These are phyloP conservation scores for Archivesica marissinica DNA, from an alignment of 1,140 invertebrate genomes.

Conservation along the genomic window DNA sequence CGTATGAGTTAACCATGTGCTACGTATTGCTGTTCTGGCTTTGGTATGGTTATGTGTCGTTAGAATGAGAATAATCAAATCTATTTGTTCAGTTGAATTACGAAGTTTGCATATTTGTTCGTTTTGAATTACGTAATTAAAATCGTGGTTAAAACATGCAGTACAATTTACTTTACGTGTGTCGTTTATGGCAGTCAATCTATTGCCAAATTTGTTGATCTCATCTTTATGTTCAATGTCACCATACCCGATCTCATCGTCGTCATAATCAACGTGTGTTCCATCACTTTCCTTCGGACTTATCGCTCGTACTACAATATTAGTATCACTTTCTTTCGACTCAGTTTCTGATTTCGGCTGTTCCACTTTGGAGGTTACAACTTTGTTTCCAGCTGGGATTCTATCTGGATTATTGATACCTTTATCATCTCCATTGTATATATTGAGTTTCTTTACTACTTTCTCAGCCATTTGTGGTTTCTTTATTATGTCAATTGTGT, in stretches of 20 bases:
- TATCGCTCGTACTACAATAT: no score
- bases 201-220: background rate
- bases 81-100: slow-evolving; percentile 3
- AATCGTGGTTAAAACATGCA: slow-evolving; percentile 36
- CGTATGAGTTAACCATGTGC: slow-evolving; percentile 66
- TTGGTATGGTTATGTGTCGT: slow-evolving; percentile 38
- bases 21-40: slow-evolving; percentile 59
- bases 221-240: no score
- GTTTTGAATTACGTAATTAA: slow-evolving; percentile 44
- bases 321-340: no score
- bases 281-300: no score
- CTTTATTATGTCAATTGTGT: background rate
- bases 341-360: no score
- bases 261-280: no score
- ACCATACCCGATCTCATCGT: no score
- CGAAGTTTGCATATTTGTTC: slow-evolving; percentile 22
- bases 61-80: slow-evolving; percentile 43
- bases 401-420: no score
- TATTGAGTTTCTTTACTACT: slow-evolving; percentile 7
- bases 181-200: background rate
- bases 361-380: no score
- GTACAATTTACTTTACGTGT: slow-evolving; percentile 1
- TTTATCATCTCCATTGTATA: no score
- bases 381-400: no score
- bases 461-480: background rate